Base-by-base conservation (phyloP, 2,797 vertebrate genomes). In the Anguilla obscura region DNA sequence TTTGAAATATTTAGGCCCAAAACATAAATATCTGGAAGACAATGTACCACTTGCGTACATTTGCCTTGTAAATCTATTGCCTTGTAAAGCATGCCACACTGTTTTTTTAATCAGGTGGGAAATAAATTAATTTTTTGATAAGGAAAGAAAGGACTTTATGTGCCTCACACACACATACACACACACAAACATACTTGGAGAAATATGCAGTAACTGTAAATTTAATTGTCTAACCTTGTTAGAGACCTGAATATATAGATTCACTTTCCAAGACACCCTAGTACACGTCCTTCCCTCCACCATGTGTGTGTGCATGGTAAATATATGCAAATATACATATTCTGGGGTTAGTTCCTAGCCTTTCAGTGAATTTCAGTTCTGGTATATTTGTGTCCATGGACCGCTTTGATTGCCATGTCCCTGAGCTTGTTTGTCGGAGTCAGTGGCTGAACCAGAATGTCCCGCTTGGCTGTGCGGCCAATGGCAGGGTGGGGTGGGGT, bases 121-220 rank as follows among this genome's bases (percentile, higher is more conserved):
- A 63, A 33, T 45, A 71, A 52, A 88, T 88, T 54, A 56, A 85
- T 87, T 88, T 84, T 88, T 87, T 0, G 50, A 66, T 40, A 30
- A 40, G 80, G n/a, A 48, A 56, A 85, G 50, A 52, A 52, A 52
- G 33, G 14, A 36, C 48, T 50, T 27, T 85, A 48, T 27, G n/a
- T 9, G 74, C 16, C 80, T 24, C 9, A 36, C 86, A 84, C 36
- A 27, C 45, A 83, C 45, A 83, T 7, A 83, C 45, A 83, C 18
- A 50, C 79, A 83, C 40, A 83, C 79, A 48, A 30, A 83, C 79
- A 83, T 24, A 48, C 60, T 40, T 60, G 56, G 74, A 80, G 74
- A 79, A n/a, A 52, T 45, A 54, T 27, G 33, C 45, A 76, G 0
- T 10, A 36, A 48, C 54, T 56, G 54, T 56, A 1, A 14, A 2